These are phyloP conservation scores for Clamator glandarius DNA, from an alignment of 2,797 vertebrate species.

Conservation along the genomic window DNA sequence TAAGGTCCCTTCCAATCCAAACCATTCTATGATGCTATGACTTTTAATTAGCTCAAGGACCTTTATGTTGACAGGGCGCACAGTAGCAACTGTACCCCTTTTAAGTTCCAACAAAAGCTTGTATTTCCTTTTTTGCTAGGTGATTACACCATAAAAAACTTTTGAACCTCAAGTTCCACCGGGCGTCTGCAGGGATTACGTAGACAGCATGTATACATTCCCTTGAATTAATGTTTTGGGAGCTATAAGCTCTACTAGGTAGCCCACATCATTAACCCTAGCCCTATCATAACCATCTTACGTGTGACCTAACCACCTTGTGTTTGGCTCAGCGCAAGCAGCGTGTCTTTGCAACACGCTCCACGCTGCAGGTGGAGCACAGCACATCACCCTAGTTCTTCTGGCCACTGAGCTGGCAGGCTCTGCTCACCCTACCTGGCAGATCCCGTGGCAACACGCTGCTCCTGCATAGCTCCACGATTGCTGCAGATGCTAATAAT, in stretches of 20 bases:
- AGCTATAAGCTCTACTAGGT: neutral
- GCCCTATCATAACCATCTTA: neutral
- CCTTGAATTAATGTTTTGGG: neutral
- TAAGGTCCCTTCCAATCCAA: too few species aligned
- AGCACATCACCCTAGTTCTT: neutral
- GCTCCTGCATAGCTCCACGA: neutral
- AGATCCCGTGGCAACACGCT: neutral
- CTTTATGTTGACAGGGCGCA: neutral
- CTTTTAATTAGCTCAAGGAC: neutral
- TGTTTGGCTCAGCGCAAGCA: neutral
- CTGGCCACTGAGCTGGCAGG: neutral
- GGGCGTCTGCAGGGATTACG: neutral
- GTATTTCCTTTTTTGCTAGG: neutral
- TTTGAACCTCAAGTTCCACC: neutral
- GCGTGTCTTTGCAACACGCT: neutral
- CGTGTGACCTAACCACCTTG: neutral
- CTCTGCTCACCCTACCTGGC: neutral
- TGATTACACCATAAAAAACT: neutral
- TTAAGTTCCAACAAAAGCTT: neutral
- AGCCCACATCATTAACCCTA: neutral
- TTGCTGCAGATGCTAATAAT: rapidly evolving
- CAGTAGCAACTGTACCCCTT: neutral
- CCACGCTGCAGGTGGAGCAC: neutral
- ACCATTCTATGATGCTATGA: too few species aligned
- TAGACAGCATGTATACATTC: neutral